These are phyloP conservation scores for Pasiphila rectangulata DNA, from an alignment of 2,888 invertebrate genomes.

Conservation along the genomic window DNA sequence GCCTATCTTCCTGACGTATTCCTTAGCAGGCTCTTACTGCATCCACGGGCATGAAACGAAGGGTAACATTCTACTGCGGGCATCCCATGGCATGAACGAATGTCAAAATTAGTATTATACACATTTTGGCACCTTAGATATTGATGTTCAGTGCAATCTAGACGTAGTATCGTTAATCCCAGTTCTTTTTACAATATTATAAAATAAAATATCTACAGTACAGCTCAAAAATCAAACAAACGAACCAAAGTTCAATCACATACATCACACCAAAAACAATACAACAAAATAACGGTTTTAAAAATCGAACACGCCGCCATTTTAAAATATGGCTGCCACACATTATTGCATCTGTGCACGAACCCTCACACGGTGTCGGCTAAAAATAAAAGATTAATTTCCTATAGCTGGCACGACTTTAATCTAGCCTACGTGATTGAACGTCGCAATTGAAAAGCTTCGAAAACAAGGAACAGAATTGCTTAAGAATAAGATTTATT, in stretches of 20 bases:
- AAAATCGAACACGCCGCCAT: constrained; percentile 60
- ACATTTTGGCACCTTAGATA: too few relatives aligned
- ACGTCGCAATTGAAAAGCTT: constrained; percentile 35
- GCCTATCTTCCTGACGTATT: too few relatives aligned
- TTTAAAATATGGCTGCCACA: constrained; percentile 62
- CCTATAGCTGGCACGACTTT: constrained; percentile 58
- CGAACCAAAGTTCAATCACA: constrained; percentile 1
- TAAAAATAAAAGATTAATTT: constrained; percentile 77
- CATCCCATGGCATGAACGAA: too few relatives aligned
- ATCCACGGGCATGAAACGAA: too few relatives aligned
- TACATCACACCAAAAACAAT: constrained; percentile 24
- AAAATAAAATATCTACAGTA: neutral
- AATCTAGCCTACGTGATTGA: constrained; percentile 48
- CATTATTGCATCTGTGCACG: constrained; percentile 62
- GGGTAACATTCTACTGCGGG: too few relatives aligned
- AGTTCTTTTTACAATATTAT: too few relatives aligned
- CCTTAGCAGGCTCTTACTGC: too few relatives aligned
- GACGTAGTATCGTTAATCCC: too few relatives aligned
- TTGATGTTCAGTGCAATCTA: too few relatives aligned
- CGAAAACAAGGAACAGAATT: constrained; percentile 17
- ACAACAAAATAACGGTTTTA: constrained; percentile 46
- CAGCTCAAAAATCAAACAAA: neutral
- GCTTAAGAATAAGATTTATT: constrained; percentile 1
- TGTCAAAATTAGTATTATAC: too few relatives aligned
- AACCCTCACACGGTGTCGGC: constrained; percentile 51